phyloP scores from a whole-genome alignment of 2,888 invertebrate species.

The Acheta domesticus region DNA sequence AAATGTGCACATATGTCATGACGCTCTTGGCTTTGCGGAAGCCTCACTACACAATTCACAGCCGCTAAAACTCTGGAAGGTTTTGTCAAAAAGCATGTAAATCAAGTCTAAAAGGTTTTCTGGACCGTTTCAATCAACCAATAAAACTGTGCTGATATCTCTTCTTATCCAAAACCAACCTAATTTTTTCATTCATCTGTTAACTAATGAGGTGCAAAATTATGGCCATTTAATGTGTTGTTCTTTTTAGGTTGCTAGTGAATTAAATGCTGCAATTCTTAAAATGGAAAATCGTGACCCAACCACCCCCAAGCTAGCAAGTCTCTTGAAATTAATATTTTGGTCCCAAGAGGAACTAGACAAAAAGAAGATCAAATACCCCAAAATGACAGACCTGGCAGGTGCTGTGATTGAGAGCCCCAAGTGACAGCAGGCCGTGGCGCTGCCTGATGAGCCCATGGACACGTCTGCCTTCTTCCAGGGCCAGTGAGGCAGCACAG shows the following conservation, averaged over 20 bases:
- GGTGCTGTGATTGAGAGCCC: conserved; percentile 75
- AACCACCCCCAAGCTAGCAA: conserved; percentile 87
- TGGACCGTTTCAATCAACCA: too few species aligned
- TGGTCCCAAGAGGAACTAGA: conserved; percentile 96
- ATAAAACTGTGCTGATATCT: too few species aligned
- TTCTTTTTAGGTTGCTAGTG: conserved; percentile 78
- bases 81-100: too few species aligned
- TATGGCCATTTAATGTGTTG: too few species aligned
- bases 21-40: too few species aligned
- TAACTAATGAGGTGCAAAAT: too few species aligned
- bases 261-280: conserved; percentile 94
- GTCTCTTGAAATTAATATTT: conserved; percentile 83
- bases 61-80: too few species aligned
- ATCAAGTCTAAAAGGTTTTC: too few species aligned
- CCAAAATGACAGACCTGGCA: conserved; percentile 90
- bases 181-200: too few species aligned
- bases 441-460: conserved; percentile 18
- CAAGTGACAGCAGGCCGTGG: conserved; percentile 50
- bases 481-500: not conserved
- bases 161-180: too few species aligned
- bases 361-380: conserved; percentile 90
- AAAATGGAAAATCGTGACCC: conserved; percentile 89
- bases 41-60: too few species aligned
- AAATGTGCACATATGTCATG: too few species aligned
- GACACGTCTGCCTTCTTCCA: not conserved